Evolutionary conservation across 2,113 vertebrate species (phyloP).

Genomic region (Cavia aperea): DNA sequence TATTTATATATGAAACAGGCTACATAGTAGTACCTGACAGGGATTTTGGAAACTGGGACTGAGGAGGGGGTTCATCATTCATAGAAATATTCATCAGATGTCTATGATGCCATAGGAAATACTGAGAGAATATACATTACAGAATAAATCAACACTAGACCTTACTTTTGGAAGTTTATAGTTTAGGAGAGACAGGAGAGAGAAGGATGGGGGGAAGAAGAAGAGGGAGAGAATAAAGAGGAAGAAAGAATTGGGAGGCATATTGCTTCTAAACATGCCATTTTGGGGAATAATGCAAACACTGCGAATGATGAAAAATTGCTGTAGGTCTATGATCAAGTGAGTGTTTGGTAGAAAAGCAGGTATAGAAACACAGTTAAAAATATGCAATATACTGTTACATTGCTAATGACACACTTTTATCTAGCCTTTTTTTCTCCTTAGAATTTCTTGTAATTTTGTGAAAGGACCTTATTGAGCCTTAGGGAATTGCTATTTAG

Average conservation of each 20-base stretch:
- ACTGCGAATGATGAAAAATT: not conserved
- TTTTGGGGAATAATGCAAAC: not conserved
- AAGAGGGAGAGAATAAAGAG: not conserved
- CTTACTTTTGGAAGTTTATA: not conserved
- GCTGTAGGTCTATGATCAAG: not conserved
- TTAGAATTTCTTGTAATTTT: constrained; percentile 1
- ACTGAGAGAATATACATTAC: constrained; percentile 1
- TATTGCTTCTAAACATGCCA: not conserved
- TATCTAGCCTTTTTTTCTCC: not conserved
- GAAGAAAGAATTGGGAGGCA: not conserved
- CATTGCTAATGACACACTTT: not conserved
- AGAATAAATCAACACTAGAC: not conserved
- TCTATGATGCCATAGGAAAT: not conserved
- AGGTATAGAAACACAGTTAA: not conserved
- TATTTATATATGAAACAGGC: not conserved
- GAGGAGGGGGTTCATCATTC: too few relatives aligned
- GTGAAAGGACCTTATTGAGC: not conserved
- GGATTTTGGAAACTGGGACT: not conserved
- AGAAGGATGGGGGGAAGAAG: not conserved
- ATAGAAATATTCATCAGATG: not conserved
- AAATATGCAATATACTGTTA: not conserved
- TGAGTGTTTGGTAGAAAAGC: not conserved
- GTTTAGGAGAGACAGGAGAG: not conserved
- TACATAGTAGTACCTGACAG: not conserved
- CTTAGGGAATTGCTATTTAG: not conserved